Conservation (phyloP, 2,113 vertebrate genomes). For the Tapirus terrestris region DNA sequence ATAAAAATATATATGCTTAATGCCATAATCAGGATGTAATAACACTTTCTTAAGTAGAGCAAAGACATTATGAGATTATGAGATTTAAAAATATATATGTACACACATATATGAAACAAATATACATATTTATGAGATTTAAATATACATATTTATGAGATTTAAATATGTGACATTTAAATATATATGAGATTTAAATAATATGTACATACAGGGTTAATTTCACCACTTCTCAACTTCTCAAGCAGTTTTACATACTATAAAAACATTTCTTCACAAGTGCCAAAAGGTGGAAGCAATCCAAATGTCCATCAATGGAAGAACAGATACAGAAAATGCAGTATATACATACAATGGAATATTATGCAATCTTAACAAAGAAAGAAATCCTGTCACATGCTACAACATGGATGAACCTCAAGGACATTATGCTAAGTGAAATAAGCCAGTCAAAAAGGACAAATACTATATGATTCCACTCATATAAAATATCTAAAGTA, state of each 20-base stretch:
- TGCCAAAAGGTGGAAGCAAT: conserved; percentile 21
- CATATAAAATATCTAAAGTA: neutral
- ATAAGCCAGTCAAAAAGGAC: neutral
- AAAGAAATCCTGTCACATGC: neutral
- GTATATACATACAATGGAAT: neutral
- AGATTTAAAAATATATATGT: neutral
- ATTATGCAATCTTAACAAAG: neutral
- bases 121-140: neutral
- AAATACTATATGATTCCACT: neutral
- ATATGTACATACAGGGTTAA: neutral
- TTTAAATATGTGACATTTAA: neutral
- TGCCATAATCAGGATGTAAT: conserved; percentile 8
- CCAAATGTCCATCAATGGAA: neutral
- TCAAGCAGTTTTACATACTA: conserved; percentile 42
- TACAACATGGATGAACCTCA: neutral
- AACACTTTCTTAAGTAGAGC: conserved; percentile 43
- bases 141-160: no score
- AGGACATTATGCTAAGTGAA: conserved; percentile 24
- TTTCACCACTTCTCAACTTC: conserved; percentile 1
- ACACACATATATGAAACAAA: no score
- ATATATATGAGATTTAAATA: neutral
- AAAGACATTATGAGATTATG: neutral
- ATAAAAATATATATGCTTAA: conserved; percentile 52
- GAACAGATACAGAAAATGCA: neutral
- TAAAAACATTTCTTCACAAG: conserved; percentile 16